These are phyloP conservation scores for Sisyra nigra DNA, from an alignment of 2,888 invertebrate species.

Conservation along the genomic window DNA sequence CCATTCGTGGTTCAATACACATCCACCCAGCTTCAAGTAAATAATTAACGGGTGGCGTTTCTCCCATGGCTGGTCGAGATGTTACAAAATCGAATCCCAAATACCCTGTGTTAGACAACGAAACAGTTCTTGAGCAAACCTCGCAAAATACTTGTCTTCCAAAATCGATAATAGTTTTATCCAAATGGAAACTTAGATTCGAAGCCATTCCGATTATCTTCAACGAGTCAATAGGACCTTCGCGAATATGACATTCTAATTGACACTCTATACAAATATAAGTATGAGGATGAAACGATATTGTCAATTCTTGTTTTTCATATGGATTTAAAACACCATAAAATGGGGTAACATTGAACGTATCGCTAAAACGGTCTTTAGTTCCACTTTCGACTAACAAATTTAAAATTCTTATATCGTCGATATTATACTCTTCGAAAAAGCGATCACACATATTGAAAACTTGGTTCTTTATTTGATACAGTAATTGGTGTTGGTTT, in stretches of 20 bases:
- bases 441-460: too few relatives aligned
- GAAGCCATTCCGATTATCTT: conserved; percentile 33
- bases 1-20: conserved; percentile 28
- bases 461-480: too few relatives aligned
- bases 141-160: conserved; percentile 28
- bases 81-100: conserved; percentile 31
- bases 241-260: conserved; percentile 34
- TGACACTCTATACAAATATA: conserved; percentile 30
- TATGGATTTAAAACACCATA: conserved; percentile 33
- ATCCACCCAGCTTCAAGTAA: conserved; percentile 30
- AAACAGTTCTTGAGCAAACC: conserved; percentile 18
- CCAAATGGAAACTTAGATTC: conserved; percentile 32
- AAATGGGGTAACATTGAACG: conserved; percentile 31
- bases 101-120: conserved; percentile 32
- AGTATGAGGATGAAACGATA: conserved; percentile 30
- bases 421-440: too few relatives aligned
- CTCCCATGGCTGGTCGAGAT: conserved; percentile 26
- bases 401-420: too few relatives aligned
- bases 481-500: too few relatives aligned
- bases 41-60: conserved; percentile 23
- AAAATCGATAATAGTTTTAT: conserved; percentile 24
- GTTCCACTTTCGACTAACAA: neutral
- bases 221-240: conserved; percentile 37
- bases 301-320: conserved; percentile 31
- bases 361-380: conserved; percentile 22